phyloP scores from a whole-genome alignment of 1,140 invertebrate species.

The Acromyrmex heyeri region DNA sequence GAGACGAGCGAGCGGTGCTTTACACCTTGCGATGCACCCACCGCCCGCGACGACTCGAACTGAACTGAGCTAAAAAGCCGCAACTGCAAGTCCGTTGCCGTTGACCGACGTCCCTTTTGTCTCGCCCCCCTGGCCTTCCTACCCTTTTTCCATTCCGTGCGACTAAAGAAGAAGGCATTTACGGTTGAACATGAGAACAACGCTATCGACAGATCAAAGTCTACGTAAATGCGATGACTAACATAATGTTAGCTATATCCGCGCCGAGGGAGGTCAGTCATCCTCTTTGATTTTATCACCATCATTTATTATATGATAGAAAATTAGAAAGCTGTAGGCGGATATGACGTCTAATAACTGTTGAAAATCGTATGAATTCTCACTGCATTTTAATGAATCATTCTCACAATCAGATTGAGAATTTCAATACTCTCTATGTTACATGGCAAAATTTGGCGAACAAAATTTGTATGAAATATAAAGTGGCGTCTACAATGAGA shows the following conservation, averaged over 20 bases:
- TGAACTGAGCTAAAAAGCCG: slow-evolving; percentile 74
- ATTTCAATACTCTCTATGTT: not conserved
- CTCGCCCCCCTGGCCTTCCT: slow-evolving; percentile 2
- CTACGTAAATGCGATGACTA: not conserved
- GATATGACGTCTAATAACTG: not conserved
- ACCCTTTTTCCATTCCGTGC: not conserved
- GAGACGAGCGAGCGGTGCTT: not conserved
- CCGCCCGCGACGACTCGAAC: slow-evolving; percentile 76
- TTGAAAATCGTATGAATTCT: not conserved
- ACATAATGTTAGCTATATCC: not conserved
- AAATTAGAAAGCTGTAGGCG: not conserved
- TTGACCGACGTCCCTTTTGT: slow-evolving; percentile 76
- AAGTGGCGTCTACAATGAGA: no score
- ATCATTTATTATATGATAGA: not conserved
- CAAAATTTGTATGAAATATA: not conserved
- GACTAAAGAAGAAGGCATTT: slow-evolving; percentile 39
- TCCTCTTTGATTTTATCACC: not conserved
- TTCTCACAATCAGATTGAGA: not conserved
- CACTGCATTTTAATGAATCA: slow-evolving; percentile 2
- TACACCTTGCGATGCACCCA: slow-evolving; percentile 59
- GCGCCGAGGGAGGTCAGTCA: not conserved
- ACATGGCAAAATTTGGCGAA: not conserved
- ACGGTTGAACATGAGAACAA: slow-evolving; percentile 15
- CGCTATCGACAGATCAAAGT: slow-evolving; percentile 47
- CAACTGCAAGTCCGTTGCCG: slow-evolving; percentile 75